A percentile compares a stretch with the other conserved stretches of the same genome.
These are phyloP conservation scores for Campylorhamphus procurvoides DNA, from an alignment of 2,113 vertebrate genomes.

Conservation along the genomic window DNA sequence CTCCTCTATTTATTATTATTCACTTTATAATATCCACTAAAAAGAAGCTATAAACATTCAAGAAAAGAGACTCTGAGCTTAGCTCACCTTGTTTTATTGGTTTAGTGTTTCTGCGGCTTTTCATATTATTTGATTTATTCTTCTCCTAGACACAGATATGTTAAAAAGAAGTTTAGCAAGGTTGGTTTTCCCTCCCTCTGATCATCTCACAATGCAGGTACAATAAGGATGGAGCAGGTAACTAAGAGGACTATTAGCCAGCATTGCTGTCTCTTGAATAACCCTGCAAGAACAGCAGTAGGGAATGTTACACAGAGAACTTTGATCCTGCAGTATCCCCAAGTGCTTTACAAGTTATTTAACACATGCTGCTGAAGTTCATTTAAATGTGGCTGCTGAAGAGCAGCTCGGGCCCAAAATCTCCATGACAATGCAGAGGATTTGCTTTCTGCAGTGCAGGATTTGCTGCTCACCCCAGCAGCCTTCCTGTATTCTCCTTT, in stretches of 20 bases:
- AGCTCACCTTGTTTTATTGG: slow-evolving; percentile 84
- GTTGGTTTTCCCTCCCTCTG: slow-evolving; percentile 40
- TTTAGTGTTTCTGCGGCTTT: slow-evolving; percentile 86
- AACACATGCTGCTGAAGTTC: not conserved
- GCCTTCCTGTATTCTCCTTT: not conserved
- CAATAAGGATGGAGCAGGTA: slow-evolving; percentile 10
- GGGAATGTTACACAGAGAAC: not conserved
- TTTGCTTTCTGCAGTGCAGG: not conserved
- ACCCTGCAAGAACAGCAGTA: not conserved
- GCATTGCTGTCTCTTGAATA: not conserved
- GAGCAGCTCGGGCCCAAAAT: not conserved
- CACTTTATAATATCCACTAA: slow-evolving; percentile 33
- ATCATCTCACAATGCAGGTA: slow-evolving; percentile 51
- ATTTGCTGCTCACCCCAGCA: not conserved
- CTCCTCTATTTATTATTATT: slow-evolving; percentile 33
- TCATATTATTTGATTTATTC: slow-evolving; percentile 85
- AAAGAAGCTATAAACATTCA: slow-evolving; percentile 49
- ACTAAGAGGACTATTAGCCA: slow-evolving; percentile 23
- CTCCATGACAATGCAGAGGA: not conserved
- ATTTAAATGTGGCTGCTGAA: not conserved
- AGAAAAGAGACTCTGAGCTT: slow-evolving; percentile 52
- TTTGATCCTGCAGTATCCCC: not conserved
- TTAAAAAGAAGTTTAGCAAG: slow-evolving; percentile 66
- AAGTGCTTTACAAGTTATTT: not conserved
- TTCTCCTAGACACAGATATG: slow-evolving; percentile 75